phyloP scores from a whole-genome alignment of 1,140 invertebrate species.

The honey bee (Apis mellifera) region Amel_HAv3.1 CM009937.2:13375001-13375500 shows the following conservation, averaged over 20 bases:
- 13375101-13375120: background rate
- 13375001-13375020: slow-evolving; percentile 12
- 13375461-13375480: slow-evolving; percentile 59
- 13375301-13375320: background rate
- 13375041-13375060: background rate
- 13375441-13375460: slow-evolving; percentile 32
- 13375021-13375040: background rate
- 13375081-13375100: background rate
- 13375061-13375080: background rate
- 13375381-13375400: background rate
- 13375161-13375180: slow-evolving; percentile 2
- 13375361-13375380: slow-evolving; percentile 2
- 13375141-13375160: slow-evolving; percentile 33
- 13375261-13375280: background rate
- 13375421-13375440: background rate
- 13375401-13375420: slow-evolving; percentile 34
- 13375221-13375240: background rate
- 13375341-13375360: background rate
- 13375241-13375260: background rate
- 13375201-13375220: too few relatives aligned
- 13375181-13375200: too few relatives aligned
- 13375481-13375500: slow-evolving; percentile 37
- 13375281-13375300: background rate
- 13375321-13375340: background rate
- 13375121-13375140: slow-evolving; percentile 1